A percentile compares a stretch with the other conserved stretches of the same genome.
These are phyloP conservation scores for Cardiocondyla obscurior DNA, from an alignment of 1,140 invertebrate genomes.

Conservation along the genomic window DNA sequence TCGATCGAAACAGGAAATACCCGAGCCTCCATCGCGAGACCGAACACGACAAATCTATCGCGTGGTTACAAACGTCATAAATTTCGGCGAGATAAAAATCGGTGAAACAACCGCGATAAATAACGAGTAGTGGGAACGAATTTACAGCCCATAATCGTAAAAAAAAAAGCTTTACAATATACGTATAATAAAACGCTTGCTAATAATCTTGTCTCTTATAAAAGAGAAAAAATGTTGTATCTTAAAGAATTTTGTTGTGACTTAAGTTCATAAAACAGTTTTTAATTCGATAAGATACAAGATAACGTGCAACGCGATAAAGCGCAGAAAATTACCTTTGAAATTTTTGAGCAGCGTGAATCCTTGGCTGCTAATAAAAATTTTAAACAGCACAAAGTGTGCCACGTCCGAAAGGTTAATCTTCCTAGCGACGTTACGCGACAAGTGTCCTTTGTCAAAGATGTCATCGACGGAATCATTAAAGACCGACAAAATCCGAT, in stretches of 20 bases:
- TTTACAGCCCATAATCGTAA: slow-evolving; percentile 29
- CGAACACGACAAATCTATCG: slow-evolving; percentile 55
- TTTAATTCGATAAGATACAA: not conserved
- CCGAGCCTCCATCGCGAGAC: not conserved
- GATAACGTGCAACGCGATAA: not conserved
- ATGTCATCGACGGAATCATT: slow-evolving; percentile 38
- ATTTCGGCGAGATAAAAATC: slow-evolving; percentile 49
- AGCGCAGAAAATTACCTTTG: not conserved
- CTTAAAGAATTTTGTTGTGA: not conserved
- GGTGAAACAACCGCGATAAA: slow-evolving; percentile 34
- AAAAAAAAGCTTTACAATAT: too few relatives aligned
- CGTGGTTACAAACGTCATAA: slow-evolving; percentile 31
- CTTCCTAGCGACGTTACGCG: not conserved
- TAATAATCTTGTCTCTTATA: not conserved
- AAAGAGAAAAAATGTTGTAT: too few relatives aligned
- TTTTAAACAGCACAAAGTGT: not conserved
- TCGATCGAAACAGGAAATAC: slow-evolving; percentile 49
- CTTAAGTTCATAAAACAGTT: slow-evolving; percentile 15
- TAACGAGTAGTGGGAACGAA: slow-evolving; percentile 16
- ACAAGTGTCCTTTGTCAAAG: not conserved
- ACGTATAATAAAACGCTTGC: not conserved
- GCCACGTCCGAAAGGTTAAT: not conserved
- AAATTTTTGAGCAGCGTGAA: not conserved
- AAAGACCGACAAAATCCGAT: slow-evolving; percentile 65
- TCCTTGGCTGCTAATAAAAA: not conserved